These are phyloP conservation scores for Cephalopachus bancanus DNA, from an alignment of 2,797 vertebrate genomes.

Conservation along the genomic window DNA sequence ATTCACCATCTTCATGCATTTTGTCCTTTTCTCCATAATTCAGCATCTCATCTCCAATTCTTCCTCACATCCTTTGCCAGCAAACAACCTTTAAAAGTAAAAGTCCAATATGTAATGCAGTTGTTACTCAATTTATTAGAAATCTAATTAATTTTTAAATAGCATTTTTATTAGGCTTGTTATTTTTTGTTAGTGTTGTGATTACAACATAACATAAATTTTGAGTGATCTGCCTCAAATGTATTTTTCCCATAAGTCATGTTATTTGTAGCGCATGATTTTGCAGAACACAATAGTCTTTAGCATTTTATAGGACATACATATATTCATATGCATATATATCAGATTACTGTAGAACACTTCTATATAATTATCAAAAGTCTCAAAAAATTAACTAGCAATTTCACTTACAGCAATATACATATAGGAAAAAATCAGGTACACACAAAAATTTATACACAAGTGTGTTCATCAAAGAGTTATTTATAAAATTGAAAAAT, in stretches of 20 bases:
- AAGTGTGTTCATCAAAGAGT: conserved; percentile 20
- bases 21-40: not conserved
- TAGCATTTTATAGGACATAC: conserved; percentile 29
- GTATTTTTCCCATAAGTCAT: conserved; percentile 24
- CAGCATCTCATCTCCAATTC: not conserved
- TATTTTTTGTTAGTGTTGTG: conserved; percentile 60
- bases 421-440: not conserved
- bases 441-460: conserved; percentile 26
- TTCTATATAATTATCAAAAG: conserved; percentile 40
- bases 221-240: conserved; percentile 40
- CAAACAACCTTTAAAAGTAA: not conserved
- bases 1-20: too few species aligned
- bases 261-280: conserved; percentile 29
- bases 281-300: conserved; percentile 40
- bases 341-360: conserved; percentile 5
- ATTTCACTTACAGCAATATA: not conserved
- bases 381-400: conserved; percentile 27
- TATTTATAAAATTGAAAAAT: conserved; percentile 68
- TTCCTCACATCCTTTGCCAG: not conserved
- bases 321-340: not conserved
- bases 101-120: not conserved
- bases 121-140: conserved; percentile 43
- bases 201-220: conserved; percentile 64
- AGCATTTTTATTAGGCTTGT: conserved; percentile 62
- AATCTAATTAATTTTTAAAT: conserved; percentile 71